phyloP scores from a whole-genome alignment of 2,113 vertebrate species.

The Syngnathus scovelli region DNA sequence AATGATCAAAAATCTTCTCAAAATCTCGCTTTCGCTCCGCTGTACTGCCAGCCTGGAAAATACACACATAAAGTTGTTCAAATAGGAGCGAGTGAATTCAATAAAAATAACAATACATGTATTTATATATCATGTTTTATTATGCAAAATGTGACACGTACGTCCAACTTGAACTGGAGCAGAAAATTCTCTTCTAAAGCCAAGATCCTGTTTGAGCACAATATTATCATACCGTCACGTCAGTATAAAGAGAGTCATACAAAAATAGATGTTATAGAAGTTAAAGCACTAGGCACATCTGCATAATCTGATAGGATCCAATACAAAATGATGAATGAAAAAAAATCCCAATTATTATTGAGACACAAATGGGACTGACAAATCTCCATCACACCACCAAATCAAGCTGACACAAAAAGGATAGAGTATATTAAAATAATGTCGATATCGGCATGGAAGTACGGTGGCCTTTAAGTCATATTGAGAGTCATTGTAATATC shows the following conservation, averaged over 20 bases:
- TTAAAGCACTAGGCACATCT: too few relatives aligned
- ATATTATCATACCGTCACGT: not conserved
- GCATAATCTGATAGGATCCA: too few relatives aligned
- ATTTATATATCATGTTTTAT: not conserved
- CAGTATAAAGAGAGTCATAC: not conserved
- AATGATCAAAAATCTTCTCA: constrained; percentile 91
- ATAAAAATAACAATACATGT: not conserved
- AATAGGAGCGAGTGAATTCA: not conserved
- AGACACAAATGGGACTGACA: too few relatives aligned
- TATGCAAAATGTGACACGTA: constrained; percentile 64
- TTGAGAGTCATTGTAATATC: not conserved
- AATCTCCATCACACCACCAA: too few relatives aligned
- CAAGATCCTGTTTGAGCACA: constrained; percentile 76
- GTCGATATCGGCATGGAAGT: not conserved
- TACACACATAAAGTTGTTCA: not conserved
- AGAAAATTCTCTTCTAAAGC: constrained; percentile 93
- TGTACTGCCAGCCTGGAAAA: constrained; percentile 75
- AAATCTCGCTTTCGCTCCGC: constrained; percentile 89
- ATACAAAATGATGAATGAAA: too few relatives aligned
- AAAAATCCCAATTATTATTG: too few relatives aligned
- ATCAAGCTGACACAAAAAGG: too few relatives aligned
- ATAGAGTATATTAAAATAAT: too few relatives aligned
- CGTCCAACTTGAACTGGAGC: constrained; percentile 91
- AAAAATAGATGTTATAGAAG: too few relatives aligned
- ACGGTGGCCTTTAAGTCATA: not conserved